Evolutionary conservation across 2,888 invertebrate genomes (phyloP), one percentile per base, ranked within the genome.

Genomic region (Polydrusus pterygomalis): DNA sequence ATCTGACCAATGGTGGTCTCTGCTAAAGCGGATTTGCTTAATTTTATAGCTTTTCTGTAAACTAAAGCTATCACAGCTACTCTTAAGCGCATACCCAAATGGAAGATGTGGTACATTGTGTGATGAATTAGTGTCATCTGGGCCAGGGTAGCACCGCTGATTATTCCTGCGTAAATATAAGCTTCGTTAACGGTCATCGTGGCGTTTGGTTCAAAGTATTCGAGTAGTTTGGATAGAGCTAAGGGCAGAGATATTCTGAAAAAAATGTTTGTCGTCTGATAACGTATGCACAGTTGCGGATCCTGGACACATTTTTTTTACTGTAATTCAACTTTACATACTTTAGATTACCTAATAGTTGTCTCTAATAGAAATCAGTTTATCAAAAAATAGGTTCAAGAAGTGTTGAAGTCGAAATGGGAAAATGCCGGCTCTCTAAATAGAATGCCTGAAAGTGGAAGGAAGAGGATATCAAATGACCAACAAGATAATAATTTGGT

Each of bases 11-110:
- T 75, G 8, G 82, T 82, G 7, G 82, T 81, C 56, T 80, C 80
- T 0, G 78, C 80, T 43, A 82, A 54, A 2, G 82, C 75, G 0
- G 78, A 71, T 64, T 80, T 79, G 69, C 81, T 82, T 47, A 82
- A 54, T 64, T 76, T 79, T 30, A 82, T 72, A 1, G 81, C 78
- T 73, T 82, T 82, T 38, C 95, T 91, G 85, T 96, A 96, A 73
- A 97, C 92, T 30, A 97, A 88, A 0, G 95, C 93, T 83, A 95
- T 95, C 83, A 94, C 93, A 0, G 95, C 95, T 0, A 96, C 91
- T 13, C 96, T 89, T 84, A 96, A 90, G 87, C 94, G 92, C 95
- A 96, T 95, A 58, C 96, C 96, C 87, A 95, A 90, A 82, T 95
- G 93, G 69, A 94, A 89, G 15, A 95, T 91, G 17, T 92, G 93